A percentile compares a stretch with the other conserved stretches of the same genome.
phyloP scores from a whole-genome alignment of 2,888 invertebrate species.

The Lochmaea capreae region DNA sequence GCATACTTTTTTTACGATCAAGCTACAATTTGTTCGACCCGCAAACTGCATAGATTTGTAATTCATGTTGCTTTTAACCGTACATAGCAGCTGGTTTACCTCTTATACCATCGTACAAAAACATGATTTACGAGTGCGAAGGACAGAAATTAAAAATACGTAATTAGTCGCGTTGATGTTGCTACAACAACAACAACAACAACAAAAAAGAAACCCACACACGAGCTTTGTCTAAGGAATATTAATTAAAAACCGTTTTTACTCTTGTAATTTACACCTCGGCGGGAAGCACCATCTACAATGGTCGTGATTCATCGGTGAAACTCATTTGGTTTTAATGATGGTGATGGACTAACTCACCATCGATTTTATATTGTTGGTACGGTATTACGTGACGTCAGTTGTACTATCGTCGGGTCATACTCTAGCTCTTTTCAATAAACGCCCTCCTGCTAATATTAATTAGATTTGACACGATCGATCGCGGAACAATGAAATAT shows the following conservation, averaged over 20 bases:
- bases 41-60: background rate
- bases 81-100: background rate
- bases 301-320: slow-evolving; percentile 51
- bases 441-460: slow-evolving; percentile 35
- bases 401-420: slow-evolving; percentile 23
- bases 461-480: slow-evolving; percentile 30
- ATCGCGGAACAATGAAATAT: slow-evolving; percentile 20
- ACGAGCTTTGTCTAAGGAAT: slow-evolving; percentile 41
- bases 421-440: slow-evolving; percentile 32
- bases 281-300: slow-evolving; percentile 45
- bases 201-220: slow-evolving; percentile 46
- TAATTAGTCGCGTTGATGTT: slow-evolving; percentile 44
- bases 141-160: slow-evolving; percentile 39
- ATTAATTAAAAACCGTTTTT: slow-evolving; percentile 53
- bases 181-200: slow-evolving; percentile 39
- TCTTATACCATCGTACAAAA: slow-evolving; percentile 18
- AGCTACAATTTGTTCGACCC: background rate
- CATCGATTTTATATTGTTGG: slow-evolving; percentile 25
- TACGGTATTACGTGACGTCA: slow-evolving; percentile 26
- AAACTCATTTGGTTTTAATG: slow-evolving; percentile 53
- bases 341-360: slow-evolving; percentile 36
- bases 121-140: slow-evolving; percentile 39
- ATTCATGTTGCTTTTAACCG: background rate
- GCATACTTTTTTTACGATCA: background rate
- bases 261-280: slow-evolving; percentile 50